Conservation (phyloP, 2,113 vertebrate species). For the Hyla sarda region DNA sequence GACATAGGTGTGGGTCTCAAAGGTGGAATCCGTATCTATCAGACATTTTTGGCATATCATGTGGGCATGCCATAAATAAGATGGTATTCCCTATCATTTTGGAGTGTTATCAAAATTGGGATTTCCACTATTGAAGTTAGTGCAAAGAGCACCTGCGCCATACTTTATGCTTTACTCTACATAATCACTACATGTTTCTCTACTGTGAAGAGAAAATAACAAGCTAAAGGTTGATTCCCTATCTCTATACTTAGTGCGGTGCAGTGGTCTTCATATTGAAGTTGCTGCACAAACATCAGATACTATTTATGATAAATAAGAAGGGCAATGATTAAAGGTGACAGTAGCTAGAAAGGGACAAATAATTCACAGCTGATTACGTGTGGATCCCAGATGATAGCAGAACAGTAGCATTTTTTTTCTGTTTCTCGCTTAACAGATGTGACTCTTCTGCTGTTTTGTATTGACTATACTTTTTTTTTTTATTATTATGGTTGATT, state of each 20-base stretch:
- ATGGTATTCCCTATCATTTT: too few relatives aligned
- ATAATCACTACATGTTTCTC: too few relatives aligned
- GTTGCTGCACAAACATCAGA: background rate
- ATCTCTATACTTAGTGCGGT: background rate
- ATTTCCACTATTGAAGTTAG: too few relatives aligned
- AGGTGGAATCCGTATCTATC: too few relatives aligned
- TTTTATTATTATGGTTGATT: background rate
- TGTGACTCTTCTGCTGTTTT: slow-evolving; percentile 15
- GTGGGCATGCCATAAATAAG: too few relatives aligned
- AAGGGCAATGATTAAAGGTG: slow-evolving; percentile 46
- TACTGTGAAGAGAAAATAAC: background rate
- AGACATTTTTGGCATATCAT: too few relatives aligned
- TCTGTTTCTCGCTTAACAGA: slow-evolving; percentile 13
- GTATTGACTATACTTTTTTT: background rate
- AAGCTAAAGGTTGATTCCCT: background rate
- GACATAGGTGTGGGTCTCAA: too few relatives aligned
- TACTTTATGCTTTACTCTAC: too few relatives aligned
- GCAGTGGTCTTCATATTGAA: background rate
- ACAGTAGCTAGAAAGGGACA: slow-evolving; percentile 37
- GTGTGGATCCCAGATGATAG: slow-evolving; percentile 38
- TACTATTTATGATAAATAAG: slow-evolving; percentile 21
- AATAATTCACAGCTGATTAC: slow-evolving; percentile 44
- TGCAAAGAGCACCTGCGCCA: too few relatives aligned
- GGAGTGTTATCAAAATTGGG: too few relatives aligned
- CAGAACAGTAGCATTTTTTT: slow-evolving; percentile 14